Evolutionary conservation across 2,888 invertebrate species (phyloP), one percentile per base, ranked within the genome.

Genomic region (Apamea sordens): DNA sequence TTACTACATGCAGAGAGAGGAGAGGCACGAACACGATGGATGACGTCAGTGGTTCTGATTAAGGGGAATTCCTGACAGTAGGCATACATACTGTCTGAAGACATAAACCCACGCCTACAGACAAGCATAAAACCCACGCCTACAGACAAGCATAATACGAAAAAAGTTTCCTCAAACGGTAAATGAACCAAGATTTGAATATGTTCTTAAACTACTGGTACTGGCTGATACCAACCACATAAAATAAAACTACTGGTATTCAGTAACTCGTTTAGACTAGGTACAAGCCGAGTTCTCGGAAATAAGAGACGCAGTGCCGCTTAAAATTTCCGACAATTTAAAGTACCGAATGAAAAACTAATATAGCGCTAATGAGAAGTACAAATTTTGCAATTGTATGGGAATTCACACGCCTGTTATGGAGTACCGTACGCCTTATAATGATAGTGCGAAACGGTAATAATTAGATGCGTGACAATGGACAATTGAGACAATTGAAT

Each of bases 401-500:
- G 56, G 69, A 79, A 76, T 80, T 86, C 84, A 79, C 89, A 84
- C 84, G 64, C 59, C 79, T 11, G 50, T 73, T 86, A 71, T 77
- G 68, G 79, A 65, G 24, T 61, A 59, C 69, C 72, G 72, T 73
- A 77, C 69, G 67, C 41, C 61, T 73, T 76, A 71, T 80, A 77
- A 84, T 76, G 82, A 80, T 64, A 68, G 64, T 87, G 86, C 73
- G 70, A 87, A 88, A 81, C 71, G 32, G 70, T 77, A 78, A 74
- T 88, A 86, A 88, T 84, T 79, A 80, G 78, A 73, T 44, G 21
- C 44, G 53, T 81, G 80, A 86, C 81, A 86, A 84, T 88, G 69
- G 71, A 86, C 84, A 89, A 87, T 79, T 82, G 81, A 83, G 71
- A 86, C 84, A 89, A 87, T 79, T 82, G 81, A 84, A 89, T 84